Evolutionary conservation across 2,888 invertebrate species (phyloP).

Genomic region (Clivina fossor): DNA sequence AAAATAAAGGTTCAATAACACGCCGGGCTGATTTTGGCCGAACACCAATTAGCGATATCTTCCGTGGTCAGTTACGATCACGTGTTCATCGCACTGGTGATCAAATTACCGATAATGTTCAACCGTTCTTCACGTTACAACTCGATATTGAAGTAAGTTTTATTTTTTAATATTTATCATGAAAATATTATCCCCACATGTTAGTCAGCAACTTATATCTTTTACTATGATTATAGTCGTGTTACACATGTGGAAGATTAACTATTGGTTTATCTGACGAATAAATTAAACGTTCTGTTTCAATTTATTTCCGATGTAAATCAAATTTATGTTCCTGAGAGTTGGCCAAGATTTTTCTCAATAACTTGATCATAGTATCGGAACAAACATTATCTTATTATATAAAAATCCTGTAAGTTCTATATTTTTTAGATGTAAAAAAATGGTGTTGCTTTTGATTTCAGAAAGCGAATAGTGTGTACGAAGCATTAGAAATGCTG

Average conservation of each 20-base stretch:
- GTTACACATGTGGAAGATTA: constrained; percentile 28
- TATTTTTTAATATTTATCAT: not conserved
- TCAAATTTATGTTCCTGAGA: constrained; percentile 28
- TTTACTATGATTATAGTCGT: constrained; percentile 15
- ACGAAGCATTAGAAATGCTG: constrained; percentile 83
- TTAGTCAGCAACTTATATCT: constrained; percentile 23
- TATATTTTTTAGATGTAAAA: no score
- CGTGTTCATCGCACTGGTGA: constrained; percentile 74
- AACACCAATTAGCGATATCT: constrained; percentile 90
- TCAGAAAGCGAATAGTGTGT: constrained; percentile 79
- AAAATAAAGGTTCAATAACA: constrained; percentile 86
- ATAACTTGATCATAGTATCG: constrained; percentile 29
- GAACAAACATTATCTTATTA: constrained; percentile 26
- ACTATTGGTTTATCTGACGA: constrained; percentile 14
- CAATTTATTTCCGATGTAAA: constrained; percentile 10
- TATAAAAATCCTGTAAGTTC: no score
- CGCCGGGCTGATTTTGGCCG: constrained; percentile 78
- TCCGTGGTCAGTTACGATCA: constrained; percentile 87
- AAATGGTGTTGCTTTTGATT: no score
- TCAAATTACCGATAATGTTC: constrained; percentile 85
- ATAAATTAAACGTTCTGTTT: constrained; percentile 27
- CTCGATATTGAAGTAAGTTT: constrained; percentile 84
- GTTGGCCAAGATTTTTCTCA: constrained; percentile 30
- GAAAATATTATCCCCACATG: constrained; percentile 13
- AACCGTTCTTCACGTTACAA: constrained; percentile 94